Evolutionary conservation across 2,113 vertebrate species (phyloP), one percentile per base, ranked within the genome.

Genomic region (Bujurquina vittata): DNA sequence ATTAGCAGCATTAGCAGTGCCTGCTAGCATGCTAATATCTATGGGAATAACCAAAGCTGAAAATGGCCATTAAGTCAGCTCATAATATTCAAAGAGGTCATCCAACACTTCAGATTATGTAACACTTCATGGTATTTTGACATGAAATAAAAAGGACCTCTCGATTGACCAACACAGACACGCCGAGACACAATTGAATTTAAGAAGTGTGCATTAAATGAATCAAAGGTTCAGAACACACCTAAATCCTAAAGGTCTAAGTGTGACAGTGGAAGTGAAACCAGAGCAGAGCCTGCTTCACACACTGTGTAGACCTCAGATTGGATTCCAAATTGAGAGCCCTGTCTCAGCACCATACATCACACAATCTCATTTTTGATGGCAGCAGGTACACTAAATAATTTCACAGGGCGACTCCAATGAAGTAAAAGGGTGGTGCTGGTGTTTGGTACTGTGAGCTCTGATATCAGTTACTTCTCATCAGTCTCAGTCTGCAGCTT

Each of bases 341-440:
- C 40, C 23, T 37, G 54, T 59, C 31, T 80, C 17, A 2, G 35
- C 23, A 67, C 56, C 57, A 26, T 8, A 2, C 55, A 46, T 75
- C 56, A 59, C 4, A 46, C 63, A 75, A 63, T 77, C 67, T 73
- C 52, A 65, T 60, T 62, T 86, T 80, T 78, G 56, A 88, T 86
- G 55, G 52, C 65, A 84, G 62, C 79, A 73, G 76, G 33, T 77
- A 60, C 73, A 80, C 84, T 60, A n/a, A 73, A 73, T 49, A 85
- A 2, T 31, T 52, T 72, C 43, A 20, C 11, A 31, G 15, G 23
- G 9, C 40, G 9, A n/a, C 23, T 69, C 37, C 49, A 49, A 49
- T 29, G 18, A 69, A 69, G 49, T 3, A 69, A 15, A 29, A 69
- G 43, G 63, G 63, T 69, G 63, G 63, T 67, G 63, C 9, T 40